Conservation (phyloP, 2,113 vertebrate genomes). For the Neodontobutis hainanensis region DNA sequence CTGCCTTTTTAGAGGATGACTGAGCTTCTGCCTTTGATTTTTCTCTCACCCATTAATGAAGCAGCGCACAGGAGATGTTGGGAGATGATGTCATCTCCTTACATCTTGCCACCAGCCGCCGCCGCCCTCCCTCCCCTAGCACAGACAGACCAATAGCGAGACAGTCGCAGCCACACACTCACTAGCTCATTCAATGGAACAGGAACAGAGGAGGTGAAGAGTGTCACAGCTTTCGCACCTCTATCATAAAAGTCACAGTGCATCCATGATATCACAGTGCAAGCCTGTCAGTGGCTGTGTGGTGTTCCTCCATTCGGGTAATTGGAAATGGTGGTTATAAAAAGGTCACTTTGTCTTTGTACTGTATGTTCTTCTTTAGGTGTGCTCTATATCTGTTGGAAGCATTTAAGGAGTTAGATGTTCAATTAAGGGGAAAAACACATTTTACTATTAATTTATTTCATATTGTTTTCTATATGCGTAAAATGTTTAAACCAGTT, state of each 20-base stretch:
- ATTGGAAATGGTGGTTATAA: constrained; percentile 66
- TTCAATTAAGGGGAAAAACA: no score
- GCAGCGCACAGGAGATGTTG: constrained; percentile 58
- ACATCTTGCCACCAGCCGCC: constrained; percentile 36
- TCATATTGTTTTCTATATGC: no score
- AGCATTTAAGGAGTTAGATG: no score
- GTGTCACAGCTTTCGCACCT: constrained; percentile 64
- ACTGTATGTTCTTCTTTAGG: background rate
- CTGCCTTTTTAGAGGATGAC: constrained; percentile 71
- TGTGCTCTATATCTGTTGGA: no score
- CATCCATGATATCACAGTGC: constrained; percentile 64
- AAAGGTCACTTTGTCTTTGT: constrained; percentile 62
- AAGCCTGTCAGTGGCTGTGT: constrained; percentile 57
- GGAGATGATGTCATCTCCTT: constrained; percentile 69
- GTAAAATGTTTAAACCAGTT: no score
- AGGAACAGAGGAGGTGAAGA: constrained; percentile 48
- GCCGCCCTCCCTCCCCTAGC: constrained; percentile 37
- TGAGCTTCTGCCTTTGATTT: constrained; percentile 64
- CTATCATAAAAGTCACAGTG: constrained; percentile 68
- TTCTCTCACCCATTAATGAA: constrained; percentile 63
- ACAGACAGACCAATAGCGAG: constrained; percentile 38
- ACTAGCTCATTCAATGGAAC: constrained; percentile 7
- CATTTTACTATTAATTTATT: no score
- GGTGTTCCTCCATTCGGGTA: constrained; percentile 65
- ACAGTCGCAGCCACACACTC: constrained; percentile 34